Percentiles rank a stretch among this genome's conserved stretches.
phyloP scores from a whole-genome alignment of 2,797 vertebrate genomes.

The Natrix natrix region DNA sequence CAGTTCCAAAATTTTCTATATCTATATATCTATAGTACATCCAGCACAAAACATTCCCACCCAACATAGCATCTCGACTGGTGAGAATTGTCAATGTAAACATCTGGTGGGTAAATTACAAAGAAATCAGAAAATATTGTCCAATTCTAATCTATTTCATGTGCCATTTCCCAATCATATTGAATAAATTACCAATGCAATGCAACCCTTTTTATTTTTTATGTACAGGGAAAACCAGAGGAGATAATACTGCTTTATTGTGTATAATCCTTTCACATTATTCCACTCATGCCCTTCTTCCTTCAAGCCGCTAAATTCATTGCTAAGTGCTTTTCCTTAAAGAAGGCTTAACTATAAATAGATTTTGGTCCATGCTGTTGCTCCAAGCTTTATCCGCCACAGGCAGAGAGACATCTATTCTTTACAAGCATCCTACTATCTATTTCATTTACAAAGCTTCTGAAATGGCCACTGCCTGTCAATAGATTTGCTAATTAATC shows the following conservation, averaged over 20 bases:
- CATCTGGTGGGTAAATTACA: background rate
- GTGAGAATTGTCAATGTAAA: background rate
- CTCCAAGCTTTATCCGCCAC: constrained; percentile 23
- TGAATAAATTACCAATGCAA: background rate
- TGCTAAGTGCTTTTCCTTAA: constrained; percentile 53
- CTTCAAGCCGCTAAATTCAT: constrained; percentile 30
- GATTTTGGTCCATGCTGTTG: constrained; percentile 43
- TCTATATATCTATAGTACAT: background rate
- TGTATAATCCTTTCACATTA: constrained; percentile 3
- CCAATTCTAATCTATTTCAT: background rate
- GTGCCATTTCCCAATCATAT: constrained; percentile 3
- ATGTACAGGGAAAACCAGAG: background rate
- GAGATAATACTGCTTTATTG: background rate
- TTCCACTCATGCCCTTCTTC: constrained; percentile 38
- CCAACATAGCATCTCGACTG: background rate
- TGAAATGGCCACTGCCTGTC: background rate
- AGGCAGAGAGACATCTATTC: background rate
- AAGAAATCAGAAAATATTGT: background rate
- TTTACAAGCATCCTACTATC: background rate
- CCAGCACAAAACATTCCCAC: background rate
- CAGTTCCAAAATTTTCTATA: background rate
- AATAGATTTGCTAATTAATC: constrained; percentile 31
- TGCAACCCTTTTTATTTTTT: background rate
- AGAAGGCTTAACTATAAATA: constrained; percentile 60
- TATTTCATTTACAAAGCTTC: constrained; percentile 13